Evolutionary conservation across 2,888 invertebrate genomes (phyloP).

Genomic region (Erebia epiphron): DNA sequence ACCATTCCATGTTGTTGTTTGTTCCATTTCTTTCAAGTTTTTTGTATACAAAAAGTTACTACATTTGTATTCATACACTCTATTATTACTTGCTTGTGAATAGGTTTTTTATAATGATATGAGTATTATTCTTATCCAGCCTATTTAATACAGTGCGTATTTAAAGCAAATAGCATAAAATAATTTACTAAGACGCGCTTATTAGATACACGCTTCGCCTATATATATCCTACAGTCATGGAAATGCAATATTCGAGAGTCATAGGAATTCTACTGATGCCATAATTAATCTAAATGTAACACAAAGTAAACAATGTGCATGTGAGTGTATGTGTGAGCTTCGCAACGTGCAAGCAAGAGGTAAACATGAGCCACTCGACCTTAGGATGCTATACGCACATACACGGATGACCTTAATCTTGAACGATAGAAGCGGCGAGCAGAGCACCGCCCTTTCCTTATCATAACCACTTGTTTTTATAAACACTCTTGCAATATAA

Average conservation of each 20-base stretch:
- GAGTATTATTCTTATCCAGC: no score
- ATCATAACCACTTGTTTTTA: constrained; percentile 58
- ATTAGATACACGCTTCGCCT: constrained; percentile 10
- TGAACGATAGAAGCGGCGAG: constrained; percentile 70
- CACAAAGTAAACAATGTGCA: constrained; percentile 29
- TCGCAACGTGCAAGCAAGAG: constrained; percentile 31
- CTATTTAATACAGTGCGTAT: no score
- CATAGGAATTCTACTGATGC: constrained; percentile 23
- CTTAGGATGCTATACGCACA: constrained; percentile 45
- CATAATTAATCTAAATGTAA: constrained; percentile 25
- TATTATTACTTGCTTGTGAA: no score
- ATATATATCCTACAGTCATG: constrained; percentile 3
- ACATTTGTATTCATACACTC: no score
- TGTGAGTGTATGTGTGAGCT: constrained; percentile 23
- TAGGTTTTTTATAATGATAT: no score
- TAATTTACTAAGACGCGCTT: constrained; percentile 7
- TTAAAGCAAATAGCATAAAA: no score
- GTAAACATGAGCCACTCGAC: constrained; percentile 44
- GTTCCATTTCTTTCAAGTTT: no score
- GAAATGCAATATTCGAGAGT: constrained; percentile 8
- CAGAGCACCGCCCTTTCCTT: constrained; percentile 63
- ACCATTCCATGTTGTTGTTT: no score
- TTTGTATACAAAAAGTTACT: no score
- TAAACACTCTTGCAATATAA: constrained; percentile 25
- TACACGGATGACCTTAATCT: constrained; percentile 75